Evolutionary conservation across 2,888 invertebrate species (phyloP).

Genomic region (Entomobrya multifasciata): DNA sequence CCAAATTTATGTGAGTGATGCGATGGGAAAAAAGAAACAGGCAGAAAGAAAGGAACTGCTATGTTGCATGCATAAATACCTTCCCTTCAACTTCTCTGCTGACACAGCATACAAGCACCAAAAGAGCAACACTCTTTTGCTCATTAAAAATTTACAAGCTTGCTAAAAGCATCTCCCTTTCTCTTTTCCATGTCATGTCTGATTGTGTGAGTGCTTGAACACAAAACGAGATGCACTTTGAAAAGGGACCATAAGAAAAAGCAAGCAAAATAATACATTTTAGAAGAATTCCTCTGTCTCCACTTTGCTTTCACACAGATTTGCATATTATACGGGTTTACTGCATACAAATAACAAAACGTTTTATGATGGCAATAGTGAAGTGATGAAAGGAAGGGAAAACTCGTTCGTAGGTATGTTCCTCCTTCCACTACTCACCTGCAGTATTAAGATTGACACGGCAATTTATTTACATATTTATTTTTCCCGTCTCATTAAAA

Average conservation of each 20-base stretch:
- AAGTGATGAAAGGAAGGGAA: not conserved
- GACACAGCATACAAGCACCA: conserved; percentile 33
- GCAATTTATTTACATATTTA: conserved; percentile 28
- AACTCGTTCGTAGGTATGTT: no score
- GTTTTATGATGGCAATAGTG: not conserved
- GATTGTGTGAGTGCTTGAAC: no score
- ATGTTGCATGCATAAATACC: conserved; percentile 35
- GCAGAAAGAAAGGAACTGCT: not conserved
- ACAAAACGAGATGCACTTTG: conserved; percentile 23
- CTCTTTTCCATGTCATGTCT: conserved; percentile 7
- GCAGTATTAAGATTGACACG: conserved; percentile 26
- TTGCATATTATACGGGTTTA: conserved; percentile 9
- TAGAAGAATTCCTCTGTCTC: conserved; percentile 4
- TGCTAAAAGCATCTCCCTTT: conserved; percentile 38
- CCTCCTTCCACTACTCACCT: no score
- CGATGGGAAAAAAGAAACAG: conserved; percentile 5
- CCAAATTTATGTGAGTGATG: conserved; percentile 41
- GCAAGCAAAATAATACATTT: conserved; percentile 4
- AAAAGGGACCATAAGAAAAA: not conserved
- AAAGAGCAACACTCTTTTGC: conserved; percentile 6
- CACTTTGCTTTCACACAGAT: not conserved
- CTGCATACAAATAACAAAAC: no score
- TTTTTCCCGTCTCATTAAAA: conserved; percentile 15
- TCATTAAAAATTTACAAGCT: conserved; percentile 50
- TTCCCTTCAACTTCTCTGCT: no score